These are phyloP conservation scores for Nomada ferruginata DNA, from an alignment of 2,888 invertebrate species.

Conservation along the genomic window DNA sequence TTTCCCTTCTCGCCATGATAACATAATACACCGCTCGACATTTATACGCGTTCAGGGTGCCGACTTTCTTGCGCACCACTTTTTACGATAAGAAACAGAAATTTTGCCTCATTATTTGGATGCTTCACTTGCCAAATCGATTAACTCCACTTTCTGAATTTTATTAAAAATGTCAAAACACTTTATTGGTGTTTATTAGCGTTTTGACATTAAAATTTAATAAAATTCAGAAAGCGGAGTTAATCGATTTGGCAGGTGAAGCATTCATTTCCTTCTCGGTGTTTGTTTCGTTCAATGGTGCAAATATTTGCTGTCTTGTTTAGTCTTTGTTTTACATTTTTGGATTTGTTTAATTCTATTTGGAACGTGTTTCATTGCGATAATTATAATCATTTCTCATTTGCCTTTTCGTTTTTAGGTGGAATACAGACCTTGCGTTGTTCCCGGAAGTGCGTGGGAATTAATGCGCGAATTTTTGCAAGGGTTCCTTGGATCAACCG, in stretches of 20 bases:
- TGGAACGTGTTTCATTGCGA: no score
- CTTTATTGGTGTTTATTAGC: no score
- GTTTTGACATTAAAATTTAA: no score
- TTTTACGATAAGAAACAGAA: neutral
- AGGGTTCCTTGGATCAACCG: constrained; percentile 92
- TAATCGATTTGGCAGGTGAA: no score
- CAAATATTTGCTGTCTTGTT: no score
- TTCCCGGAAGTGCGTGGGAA: constrained; percentile 95
- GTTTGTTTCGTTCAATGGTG: neutral
- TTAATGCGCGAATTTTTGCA: constrained; percentile 96
- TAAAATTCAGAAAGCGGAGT: no score
- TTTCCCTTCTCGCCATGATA: neutral
- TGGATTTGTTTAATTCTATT: no score
- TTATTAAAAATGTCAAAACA: no score
- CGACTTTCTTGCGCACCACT: neutral
- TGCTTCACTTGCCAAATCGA: no score
- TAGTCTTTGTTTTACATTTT: neutral
- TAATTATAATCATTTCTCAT: no score
- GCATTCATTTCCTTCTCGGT: neutral
- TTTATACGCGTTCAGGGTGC: neutral
- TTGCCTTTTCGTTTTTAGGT: constrained; percentile 85
- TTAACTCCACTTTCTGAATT: no score
- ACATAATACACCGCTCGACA: neutral
- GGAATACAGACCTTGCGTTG: constrained; percentile 95
- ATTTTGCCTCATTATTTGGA: neutral